Evolutionary conservation across 2,797 vertebrate genomes (phyloP).

Genomic region (Chiloscyllium punctatum): DNA sequence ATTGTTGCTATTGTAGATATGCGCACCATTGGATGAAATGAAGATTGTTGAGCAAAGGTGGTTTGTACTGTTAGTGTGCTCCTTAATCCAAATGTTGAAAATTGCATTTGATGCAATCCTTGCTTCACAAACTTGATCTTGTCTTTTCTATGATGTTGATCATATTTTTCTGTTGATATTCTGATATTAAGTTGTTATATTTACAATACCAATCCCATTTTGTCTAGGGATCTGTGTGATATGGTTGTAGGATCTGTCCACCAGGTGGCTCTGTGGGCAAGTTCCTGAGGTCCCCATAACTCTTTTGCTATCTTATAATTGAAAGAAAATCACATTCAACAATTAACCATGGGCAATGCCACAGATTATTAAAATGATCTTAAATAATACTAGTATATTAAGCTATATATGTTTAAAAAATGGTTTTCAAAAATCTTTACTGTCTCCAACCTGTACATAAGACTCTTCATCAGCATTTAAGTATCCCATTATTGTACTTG

Average conservation of each 20-base stretch:
- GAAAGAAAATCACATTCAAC: not conserved
- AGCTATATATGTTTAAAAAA: not conserved
- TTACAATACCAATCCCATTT: not conserved
- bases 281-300: not conserved
- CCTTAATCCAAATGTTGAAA: not conserved
- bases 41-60: not conserved
- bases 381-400: no score
- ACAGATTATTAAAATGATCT: no score
- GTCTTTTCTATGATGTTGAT: not conserved
- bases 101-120: not conserved
- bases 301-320: not conserved
- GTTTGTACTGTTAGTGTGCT: not conserved
- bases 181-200: not conserved
- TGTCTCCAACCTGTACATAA: not conserved
- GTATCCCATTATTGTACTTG: not conserved
- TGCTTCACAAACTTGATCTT: not conserved
- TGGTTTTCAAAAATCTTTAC: not conserved
- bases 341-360: not conserved
- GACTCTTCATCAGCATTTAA: not conserved
- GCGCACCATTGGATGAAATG: not conserved
- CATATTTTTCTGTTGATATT: not conserved
- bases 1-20: not conserved
- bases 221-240: not conserved
- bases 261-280: not conserved
- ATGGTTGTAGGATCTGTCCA: not conserved